Evolutionary conservation across 2,113 vertebrate species (phyloP).

Genomic region (Hyla sarda): DNA sequence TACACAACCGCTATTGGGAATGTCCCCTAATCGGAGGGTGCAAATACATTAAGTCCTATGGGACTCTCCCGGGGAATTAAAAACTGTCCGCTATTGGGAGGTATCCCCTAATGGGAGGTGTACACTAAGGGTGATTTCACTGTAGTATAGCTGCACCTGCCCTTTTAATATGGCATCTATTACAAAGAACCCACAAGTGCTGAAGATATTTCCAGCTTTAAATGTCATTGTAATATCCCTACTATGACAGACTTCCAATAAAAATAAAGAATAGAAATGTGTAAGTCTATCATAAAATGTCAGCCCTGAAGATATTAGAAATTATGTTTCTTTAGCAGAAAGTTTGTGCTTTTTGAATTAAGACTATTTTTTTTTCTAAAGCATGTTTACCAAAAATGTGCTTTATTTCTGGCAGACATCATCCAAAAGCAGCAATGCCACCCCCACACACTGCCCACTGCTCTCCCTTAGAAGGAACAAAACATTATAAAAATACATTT

Average conservation of each 20-base stretch:
- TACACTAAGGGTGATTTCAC: no score
- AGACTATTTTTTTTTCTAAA: slow-evolving; percentile 27
- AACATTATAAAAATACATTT: slow-evolving; percentile 51
- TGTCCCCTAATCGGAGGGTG: no score
- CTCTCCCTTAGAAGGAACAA: slow-evolving; percentile 33
- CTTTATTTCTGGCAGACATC: slow-evolving; percentile 41
- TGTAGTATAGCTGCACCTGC: no score
- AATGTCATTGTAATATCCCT: neutral
- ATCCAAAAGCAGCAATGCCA: slow-evolving; percentile 53
- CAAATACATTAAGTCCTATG: no score
- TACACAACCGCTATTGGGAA: no score
- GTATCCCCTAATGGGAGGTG: no score
- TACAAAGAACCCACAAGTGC: neutral
- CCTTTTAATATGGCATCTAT: neutral
- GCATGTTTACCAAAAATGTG: slow-evolving; percentile 40
- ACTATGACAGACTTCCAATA: neutral
- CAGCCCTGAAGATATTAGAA: neutral
- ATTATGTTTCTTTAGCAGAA: neutral
- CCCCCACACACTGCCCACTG: slow-evolving; percentile 21
- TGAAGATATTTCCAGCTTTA: neutral
- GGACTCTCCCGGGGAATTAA: no score
- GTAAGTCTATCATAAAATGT: neutral
- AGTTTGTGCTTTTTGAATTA: slow-evolving; percentile 13
- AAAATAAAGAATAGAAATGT: neutral
- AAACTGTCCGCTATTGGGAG: no score